A percentile compares a stretch with the other conserved stretches of the same genome.
phyloP scores from a whole-genome alignment of 1,140 invertebrate species.

The Latrodectus geometricus region DNA sequence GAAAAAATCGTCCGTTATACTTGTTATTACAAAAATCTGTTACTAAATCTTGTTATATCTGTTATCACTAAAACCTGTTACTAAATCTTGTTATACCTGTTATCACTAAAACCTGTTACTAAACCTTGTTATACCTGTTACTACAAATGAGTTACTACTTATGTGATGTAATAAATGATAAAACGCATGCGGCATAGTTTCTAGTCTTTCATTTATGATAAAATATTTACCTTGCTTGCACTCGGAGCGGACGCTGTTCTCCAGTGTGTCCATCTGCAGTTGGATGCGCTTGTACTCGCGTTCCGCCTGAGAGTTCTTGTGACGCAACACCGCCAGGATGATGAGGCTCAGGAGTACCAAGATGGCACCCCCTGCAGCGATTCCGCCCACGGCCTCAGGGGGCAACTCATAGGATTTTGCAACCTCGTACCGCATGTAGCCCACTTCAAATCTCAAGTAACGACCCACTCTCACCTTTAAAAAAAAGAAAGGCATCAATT shows the following conservation, averaged over 20 bases:
- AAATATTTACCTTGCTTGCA: slow-evolving; percentile 85
- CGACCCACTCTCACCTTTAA: slow-evolving; percentile 71
- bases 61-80: no score
- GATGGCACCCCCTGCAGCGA: slow-evolving; percentile 60
- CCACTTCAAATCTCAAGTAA: slow-evolving; percentile 63
- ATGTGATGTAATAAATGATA: not conserved
- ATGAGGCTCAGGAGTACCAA: slow-evolving; percentile 77
- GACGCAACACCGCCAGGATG: slow-evolving; percentile 86
- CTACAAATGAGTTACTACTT: not conserved
- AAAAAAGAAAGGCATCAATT: not conserved
- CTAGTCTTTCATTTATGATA: no score
- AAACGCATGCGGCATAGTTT: no score
- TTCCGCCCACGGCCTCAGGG: slow-evolving; percentile 66
- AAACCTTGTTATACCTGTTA: not conserved
- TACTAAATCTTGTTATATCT: no score
- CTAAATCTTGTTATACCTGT: no score
- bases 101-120: no score
- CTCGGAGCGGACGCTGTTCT: slow-evolving; percentile 96
- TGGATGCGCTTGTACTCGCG: slow-evolving; percentile 97
- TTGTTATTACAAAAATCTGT: no score
- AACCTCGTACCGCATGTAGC: slow-evolving; percentile 63
- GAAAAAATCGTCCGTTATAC: no score
- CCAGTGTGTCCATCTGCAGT: slow-evolving; percentile 98
- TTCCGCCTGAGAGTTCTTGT: slow-evolving; percentile 94
- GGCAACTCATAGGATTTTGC: slow-evolving; percentile 83